Base-by-base conservation (phyloP, 1,140 invertebrate species). In the Drepana arcuata region DNA sequence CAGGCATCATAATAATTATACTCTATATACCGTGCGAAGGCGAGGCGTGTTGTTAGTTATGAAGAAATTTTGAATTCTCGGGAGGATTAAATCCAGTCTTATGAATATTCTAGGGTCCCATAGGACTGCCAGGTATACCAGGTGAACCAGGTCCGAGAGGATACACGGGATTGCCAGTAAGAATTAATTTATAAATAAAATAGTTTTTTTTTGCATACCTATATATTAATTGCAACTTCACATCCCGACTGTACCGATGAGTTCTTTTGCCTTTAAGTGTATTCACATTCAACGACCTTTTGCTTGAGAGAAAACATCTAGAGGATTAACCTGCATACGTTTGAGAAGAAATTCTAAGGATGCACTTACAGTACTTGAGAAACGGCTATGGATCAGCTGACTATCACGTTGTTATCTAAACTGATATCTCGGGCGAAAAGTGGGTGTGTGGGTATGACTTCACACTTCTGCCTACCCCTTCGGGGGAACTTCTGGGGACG, bases 151-250 rank as follows among this genome's bases (percentile, higher is more conserved):
- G 67, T 0, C 28, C 28, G 1, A 51, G 50, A 32, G 60, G 67
- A n/a, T 61, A 47, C 26, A 54, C 62, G 2, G 69, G 64, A 25
- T 11, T 71, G 34, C 57, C 71, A 37, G 67, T 75, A 60, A 51
- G 36, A 31, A 33, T 4, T 13, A n/a, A 14, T 23, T 39, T 24
- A 14, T 29, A 10, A n/a, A 7, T 26, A 21, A 5, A 21, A 21
- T 21, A 9, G 9, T 9, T 5, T 5, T 4, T 21, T 21, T 4
- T 21, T 21, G 18, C 18, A 21, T 21, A 21, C 18, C 18, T n/a
- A n/a, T n/a, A n/a, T n/a, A n/a, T n/a, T n/a, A n/a, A n/a, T n/a
- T n/a, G n/a, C n/a, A n/a, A n/a, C n/a, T n/a, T n/a, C n/a, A n/a
- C n/a, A n/a, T n/a, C n/a, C n/a, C n/a, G n/a, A n/a, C n/a, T n/a